A percentile compares a stretch with the other conserved stretches of the same genome.
These are phyloP conservation scores for Agrochola macilenta DNA, from an alignment of 2,888 invertebrate genomes.

Conservation along the genomic window DNA sequence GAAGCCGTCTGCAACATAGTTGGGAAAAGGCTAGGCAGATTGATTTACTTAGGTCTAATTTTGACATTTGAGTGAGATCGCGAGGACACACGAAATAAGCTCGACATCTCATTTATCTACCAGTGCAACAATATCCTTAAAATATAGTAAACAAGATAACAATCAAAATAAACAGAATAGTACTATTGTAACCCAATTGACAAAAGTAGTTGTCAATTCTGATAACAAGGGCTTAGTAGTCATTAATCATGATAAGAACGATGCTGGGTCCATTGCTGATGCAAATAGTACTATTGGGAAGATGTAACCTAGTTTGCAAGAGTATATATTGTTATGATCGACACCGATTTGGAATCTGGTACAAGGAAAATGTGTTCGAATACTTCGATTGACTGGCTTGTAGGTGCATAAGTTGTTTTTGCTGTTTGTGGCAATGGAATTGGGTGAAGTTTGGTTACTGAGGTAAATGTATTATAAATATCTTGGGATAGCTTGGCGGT, in stretches of 20 bases:
- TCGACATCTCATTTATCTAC: background rate
- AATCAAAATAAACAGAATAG: slow-evolving; percentile 54
- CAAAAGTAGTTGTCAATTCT: slow-evolving; percentile 22
- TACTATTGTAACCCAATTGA: slow-evolving; percentile 54
- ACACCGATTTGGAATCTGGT: slow-evolving; percentile 24
- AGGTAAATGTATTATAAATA: no score
- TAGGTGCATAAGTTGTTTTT: background rate
- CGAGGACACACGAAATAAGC: background rate
- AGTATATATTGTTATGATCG: slow-evolving; percentile 51
- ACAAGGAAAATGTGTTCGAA: slow-evolving; percentile 45
- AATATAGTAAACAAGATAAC: slow-evolving; percentile 60
- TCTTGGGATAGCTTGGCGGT: no score
- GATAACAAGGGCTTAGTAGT: slow-evolving; percentile 51
- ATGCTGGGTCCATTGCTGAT: slow-evolving; percentile 31
- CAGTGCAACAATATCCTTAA: slow-evolving; percentile 12
- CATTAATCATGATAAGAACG: slow-evolving; percentile 38
- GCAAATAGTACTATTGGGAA: slow-evolving; percentile 6
- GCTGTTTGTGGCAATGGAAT: background rate
- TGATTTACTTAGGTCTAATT: background rate
- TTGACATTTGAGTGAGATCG: background rate
- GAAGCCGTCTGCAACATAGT: no score
- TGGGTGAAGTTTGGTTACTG: no score
- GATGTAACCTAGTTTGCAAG: slow-evolving; percentile 47
- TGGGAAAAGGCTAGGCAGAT: background rate
- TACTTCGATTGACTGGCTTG: background rate